Conservation (phyloP, 1,140 invertebrate genomes). For the Caenorhabditis latens region DNA sequence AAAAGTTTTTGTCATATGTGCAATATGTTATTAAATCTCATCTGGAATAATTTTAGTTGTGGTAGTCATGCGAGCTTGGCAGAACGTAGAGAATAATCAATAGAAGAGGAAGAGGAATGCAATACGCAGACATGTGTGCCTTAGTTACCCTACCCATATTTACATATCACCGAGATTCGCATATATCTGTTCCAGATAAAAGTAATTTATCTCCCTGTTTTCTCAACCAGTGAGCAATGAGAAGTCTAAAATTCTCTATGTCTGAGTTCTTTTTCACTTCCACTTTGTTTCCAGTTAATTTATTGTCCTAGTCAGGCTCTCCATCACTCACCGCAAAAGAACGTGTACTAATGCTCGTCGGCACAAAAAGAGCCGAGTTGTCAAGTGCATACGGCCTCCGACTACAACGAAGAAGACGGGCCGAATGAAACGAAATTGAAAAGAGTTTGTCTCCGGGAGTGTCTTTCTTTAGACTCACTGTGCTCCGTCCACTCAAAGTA, state of each 20-base stretch:
- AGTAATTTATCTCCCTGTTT: no score
- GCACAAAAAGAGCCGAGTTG: conserved; percentile 43
- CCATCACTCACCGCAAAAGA: conserved; percentile 14
- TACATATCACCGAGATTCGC: neutral
- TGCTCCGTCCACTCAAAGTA: neutral
- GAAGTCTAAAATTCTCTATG: no score
- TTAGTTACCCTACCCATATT: conserved; percentile 24
- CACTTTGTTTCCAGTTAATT: neutral
- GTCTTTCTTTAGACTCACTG: conserved; percentile 17
- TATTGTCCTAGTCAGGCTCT: neutral
- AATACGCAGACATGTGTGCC: neutral
- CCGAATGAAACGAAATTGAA: conserved; percentile 51
- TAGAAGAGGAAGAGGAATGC: neutral
- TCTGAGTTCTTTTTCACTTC: neutral
- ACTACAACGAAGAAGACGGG: conserved; percentile 11
- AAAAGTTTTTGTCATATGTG: no score
- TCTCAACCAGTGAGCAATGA: no score
- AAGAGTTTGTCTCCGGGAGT: conserved; percentile 38
- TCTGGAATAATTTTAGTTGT: neutral
- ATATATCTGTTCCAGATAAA: neutral
- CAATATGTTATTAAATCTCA: neutral
- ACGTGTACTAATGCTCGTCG: conserved; percentile 5
- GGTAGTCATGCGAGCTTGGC: neutral
- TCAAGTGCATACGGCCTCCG: conserved; percentile 35
- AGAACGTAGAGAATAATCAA: neutral